Evolutionary conservation across 2,113 vertebrate genomes (phyloP).

Genomic region (Vanacampus margaritifer): DNA sequence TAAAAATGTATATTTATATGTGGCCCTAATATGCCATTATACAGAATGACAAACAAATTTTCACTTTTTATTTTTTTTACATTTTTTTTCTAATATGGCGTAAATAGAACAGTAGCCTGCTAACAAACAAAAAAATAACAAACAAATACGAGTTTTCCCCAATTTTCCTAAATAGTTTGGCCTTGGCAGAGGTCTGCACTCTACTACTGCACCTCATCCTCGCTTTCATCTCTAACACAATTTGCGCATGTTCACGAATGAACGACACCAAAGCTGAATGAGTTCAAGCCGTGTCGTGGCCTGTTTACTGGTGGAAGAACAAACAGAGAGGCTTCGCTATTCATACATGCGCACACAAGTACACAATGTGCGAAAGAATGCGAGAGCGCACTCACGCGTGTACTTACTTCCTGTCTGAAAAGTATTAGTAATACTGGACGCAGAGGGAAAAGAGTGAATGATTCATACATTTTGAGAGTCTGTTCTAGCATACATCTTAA

Average conservation of each 20-base stretch:
- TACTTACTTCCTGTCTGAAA: constrained; percentile 2
- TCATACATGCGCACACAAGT: constrained; percentile 4
- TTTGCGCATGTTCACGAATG: not conserved
- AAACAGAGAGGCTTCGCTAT: constrained; percentile 21
- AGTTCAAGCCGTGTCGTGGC: constrained; percentile 16
- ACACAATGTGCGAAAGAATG: constrained; percentile 11
- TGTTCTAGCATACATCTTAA: constrained; percentile 25
- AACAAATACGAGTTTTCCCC: too few species aligned
- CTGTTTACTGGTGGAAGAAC: constrained; percentile 41
- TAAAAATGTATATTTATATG: too few species aligned
- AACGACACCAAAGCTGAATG: not conserved
- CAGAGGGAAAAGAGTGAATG: not conserved
- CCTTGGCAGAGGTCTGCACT: too few species aligned
- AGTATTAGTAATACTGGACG: constrained; percentile 4
- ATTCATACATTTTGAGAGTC: not conserved
- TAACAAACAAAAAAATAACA: too few species aligned
- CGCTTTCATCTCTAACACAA: not conserved
- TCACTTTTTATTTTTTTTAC: too few species aligned
- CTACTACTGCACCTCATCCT: too few species aligned
- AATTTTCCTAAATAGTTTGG: too few species aligned
- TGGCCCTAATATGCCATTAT: too few species aligned
- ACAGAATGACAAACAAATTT: too few species aligned
- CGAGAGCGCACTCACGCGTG: not conserved
- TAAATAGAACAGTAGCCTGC: too few species aligned
- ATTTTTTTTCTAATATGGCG: too few species aligned